Evolutionary conservation across 2,888 invertebrate species (phyloP), one percentile per base, ranked within the genome.

Genomic region (Chrysolina oricalcia): DNA sequence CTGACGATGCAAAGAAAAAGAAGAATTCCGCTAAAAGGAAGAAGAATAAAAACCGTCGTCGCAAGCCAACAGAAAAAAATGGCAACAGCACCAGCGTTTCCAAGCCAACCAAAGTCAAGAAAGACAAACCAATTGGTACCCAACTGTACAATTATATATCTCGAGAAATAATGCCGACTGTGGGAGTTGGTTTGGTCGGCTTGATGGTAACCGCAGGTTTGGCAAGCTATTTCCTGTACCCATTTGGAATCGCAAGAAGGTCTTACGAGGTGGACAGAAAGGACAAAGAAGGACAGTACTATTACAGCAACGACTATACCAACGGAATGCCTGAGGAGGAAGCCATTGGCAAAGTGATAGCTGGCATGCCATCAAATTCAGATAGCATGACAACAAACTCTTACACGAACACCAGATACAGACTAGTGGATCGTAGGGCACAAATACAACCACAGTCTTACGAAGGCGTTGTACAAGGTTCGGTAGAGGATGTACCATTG

Each of bases 141-240:
- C 93, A 94, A 86, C 92, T 95, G 35, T 95, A 95, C 84, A 95
- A 94, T 83, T 95, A 94, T 83, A 88, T 95, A 53, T 94, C 94
- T 2, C 90, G 95, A 81, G 95, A 95, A 89, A 93, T 95, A 0
- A 94, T 95, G 93, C 95, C 95, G 0, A 94, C 94, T 41, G 94
- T 95, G 21, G 95, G 95, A 0, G 93, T 95, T 0, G 94, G 95
- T 81, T 88, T 95, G 21, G 92, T 95, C 13, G 95, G 95, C 1
- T 87, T 95, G 56, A 93, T 95, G 76, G 92, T 95, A 75, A 91
- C 94, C 50, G 93, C 94, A 2, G 95, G 95, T 2, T 87, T 95
- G 46, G 95, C 95, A 43, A 93, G 94, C 70, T 94, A 95, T 81
- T 93, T 95, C 86, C 88, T 95, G 21, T 94, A 94, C 88, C 95